Evolutionary conservation across 2,797 vertebrate genomes (phyloP), one percentile per base, ranked within the genome.

Genomic region (Carcharodon carcharias): DNA sequence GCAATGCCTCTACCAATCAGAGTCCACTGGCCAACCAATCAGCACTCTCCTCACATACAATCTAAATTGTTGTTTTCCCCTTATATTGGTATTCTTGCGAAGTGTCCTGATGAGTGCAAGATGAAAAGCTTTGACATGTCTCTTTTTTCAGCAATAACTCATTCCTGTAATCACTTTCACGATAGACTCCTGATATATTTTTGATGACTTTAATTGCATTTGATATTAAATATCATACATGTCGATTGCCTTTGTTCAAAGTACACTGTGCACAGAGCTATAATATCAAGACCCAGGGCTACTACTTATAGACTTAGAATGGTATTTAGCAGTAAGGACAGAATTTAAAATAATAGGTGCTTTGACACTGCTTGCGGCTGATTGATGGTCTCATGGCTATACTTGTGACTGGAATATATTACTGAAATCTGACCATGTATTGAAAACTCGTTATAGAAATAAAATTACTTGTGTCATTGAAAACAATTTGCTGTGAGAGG

Each of bases 211-310:
- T 89, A 89, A 92, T 92, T 92, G 31, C 5, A 63, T 61, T 89
- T 63, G 4, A 61, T 63, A n/a, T 61, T n/a, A 63, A 40, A n/a
- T 63, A 92, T 61, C 63, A 92, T n/a, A 92, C 58, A 21, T 63
- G 63, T 92, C 63, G 89, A 92, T 92, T 61, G 89, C 31, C 14
- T 63, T 92, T 16, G 35, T 92, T 92, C 89, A 92, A 91, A 92
- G 58, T 63, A 63, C 58, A 8, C 14, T 92, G 31, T 31, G 8
- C 16, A n/a, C 18, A 92, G 58, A 92, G 88, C 11, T 61, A 28
- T 63, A 91, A 63, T 63, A 61, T 35, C 54, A 89, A n/a, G 58
- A 92, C 89, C 16, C 50, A 89, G 28, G 87, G 89, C 58, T 65
- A 31, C 56, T 63, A 63, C 54, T 40, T 92, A 58, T 56, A 28